Evolutionary conservation across 2,888 invertebrate species (phyloP), one percentile per base, ranked within the genome.

Genomic region (Dichetophora obliterata): DNA sequence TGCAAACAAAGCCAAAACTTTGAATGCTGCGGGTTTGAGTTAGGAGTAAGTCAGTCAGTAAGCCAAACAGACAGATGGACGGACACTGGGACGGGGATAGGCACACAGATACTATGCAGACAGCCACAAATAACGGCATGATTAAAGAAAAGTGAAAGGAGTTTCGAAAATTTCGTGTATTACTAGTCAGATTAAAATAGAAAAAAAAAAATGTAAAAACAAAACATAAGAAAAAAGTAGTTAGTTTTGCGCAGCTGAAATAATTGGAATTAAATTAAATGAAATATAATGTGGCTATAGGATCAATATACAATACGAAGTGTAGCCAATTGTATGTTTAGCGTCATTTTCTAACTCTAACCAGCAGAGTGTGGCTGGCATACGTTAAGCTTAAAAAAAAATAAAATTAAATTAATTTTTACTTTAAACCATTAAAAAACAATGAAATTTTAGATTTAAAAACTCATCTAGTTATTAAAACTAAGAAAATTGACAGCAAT

Each of bases 251-350:
- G 54, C 74, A 54, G 54, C 65, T 66, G 6, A 50, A 74, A 66
- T 74, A 74, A 66, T 74, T 74, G 74, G 54, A 74, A 54, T 54
- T 74, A 52, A 74, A 74, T 66, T 74, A 43, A 74, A 66, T 66
- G 50, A 74, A 74, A 66, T 65, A 65, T 74, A 66, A 66, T 74
- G 54, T 34, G 34, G 52, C 14, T 54, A 16, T 65, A 34, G 37
- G 52, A 74, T 73, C 52, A 57, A 54, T 66, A 66, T 54, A 31
- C 52, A 52, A 66, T 54, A 31, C 52, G 61, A 61, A 50, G 6
- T 16, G n/a, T 50, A 59, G 31, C 14, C 9, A 50, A 37, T 59
- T 14, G 24, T 22, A 59, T 16, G 11, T 24, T 34, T 54, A 31
- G 48, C n/a, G 61, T 34, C 31, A 34, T 34, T 48, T 43, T 43